These are phyloP conservation scores for Coccyzus lansbergi DNA, from an alignment of 2,797 vertebrate species.

Conservation along the genomic window DNA sequence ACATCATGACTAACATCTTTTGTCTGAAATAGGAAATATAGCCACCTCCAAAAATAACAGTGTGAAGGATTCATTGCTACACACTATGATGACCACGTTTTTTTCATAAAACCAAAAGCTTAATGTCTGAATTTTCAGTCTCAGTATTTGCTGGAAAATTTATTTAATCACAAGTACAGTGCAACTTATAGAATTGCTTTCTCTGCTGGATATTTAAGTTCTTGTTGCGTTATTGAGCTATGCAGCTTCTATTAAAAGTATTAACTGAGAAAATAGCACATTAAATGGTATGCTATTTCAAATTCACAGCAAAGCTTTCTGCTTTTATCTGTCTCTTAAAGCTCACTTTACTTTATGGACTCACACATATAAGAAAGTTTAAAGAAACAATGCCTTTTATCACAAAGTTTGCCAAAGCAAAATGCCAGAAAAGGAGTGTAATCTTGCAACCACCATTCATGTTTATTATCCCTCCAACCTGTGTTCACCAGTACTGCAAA, in stretches of 20 bases:
- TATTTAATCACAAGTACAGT: background rate
- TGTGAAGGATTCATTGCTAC: background rate
- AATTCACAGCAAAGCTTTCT: background rate
- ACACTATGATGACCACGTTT: background rate
- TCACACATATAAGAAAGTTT: background rate
- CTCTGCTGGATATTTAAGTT: background rate
- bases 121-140: background rate
- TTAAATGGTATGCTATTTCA: background rate
- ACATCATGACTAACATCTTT: background rate
- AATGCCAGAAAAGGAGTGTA: background rate
- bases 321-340: background rate
- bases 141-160: background rate
- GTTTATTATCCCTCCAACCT: background rate
- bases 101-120: background rate
- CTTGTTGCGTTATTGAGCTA: background rate
- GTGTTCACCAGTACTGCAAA: background rate
- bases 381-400: background rate
- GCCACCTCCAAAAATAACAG: background rate
- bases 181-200: background rate
- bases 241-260: background rate
- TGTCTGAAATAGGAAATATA: background rate
- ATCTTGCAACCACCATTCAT: background rate
- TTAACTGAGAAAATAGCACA: background rate
- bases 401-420: background rate
- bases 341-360: background rate